Conservation (phyloP, 2,797 vertebrate species). For the Aphelocoma californica region DNA sequence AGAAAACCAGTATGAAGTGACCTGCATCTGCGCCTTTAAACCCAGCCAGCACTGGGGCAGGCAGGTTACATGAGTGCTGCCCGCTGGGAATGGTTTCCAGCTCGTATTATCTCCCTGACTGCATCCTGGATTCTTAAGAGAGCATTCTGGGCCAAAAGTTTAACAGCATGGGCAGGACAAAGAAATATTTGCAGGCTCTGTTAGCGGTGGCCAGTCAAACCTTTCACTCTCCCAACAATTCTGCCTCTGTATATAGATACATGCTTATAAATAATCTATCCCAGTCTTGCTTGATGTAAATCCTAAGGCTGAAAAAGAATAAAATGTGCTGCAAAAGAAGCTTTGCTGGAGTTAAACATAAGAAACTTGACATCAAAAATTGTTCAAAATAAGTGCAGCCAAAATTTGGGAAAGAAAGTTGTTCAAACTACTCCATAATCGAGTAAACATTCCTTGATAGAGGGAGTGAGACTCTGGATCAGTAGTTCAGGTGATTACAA, state of each 20-base stretch:
- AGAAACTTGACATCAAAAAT: neutral
- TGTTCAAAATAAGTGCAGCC: neutral
- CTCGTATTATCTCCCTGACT: neutral
- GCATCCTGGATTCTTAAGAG: neutral
- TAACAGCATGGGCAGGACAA: neutral
- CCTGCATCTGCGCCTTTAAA: neutral
- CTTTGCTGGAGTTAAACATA: neutral
- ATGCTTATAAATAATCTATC: neutral
- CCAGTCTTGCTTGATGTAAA: neutral
- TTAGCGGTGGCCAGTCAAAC: neutral
- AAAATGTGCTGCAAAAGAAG: neutral
- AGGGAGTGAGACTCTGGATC: neutral
- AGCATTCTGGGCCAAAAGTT: neutral
- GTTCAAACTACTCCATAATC: neutral
- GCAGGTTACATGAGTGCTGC: neutral
- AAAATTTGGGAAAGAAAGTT: neutral
- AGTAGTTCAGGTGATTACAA: neutral
- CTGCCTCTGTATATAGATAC: neutral
- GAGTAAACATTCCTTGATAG: neutral
- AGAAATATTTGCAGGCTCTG: neutral
- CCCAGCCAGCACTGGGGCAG: neutral
- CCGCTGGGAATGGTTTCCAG: neutral
- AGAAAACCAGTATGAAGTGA: neutral
- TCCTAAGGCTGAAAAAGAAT: neutral
- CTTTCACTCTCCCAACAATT: neutral